Evolutionary conservation across 2,797 vertebrate species (phyloP).

Genomic region (Sus cebifrons): DNA sequence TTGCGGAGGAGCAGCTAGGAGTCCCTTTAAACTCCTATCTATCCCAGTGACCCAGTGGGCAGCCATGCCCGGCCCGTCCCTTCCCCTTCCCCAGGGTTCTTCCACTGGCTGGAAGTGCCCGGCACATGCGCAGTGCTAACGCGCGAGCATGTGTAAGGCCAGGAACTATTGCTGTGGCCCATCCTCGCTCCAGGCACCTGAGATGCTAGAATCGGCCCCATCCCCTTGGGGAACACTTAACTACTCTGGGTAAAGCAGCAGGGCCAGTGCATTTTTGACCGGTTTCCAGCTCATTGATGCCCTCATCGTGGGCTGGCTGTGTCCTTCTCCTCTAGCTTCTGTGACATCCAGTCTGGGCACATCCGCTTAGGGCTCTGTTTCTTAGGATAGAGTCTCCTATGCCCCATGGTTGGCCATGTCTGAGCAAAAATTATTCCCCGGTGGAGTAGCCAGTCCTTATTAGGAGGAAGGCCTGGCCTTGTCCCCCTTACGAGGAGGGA

Average conservation of each 20-base stretch:
- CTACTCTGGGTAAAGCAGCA: background rate
- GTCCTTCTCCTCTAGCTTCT: background rate
- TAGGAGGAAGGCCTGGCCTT: background rate
- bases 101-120: background rate
- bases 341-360: background rate
- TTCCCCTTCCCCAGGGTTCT: background rate
- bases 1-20: background rate
- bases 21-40: background rate
- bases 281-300: background rate
- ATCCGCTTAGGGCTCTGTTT: background rate
- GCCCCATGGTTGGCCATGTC: background rate
- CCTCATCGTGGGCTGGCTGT: background rate
- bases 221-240: accelerated
- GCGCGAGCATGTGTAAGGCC: too few species aligned
- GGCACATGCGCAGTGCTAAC: background rate
- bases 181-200: background rate
- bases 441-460: background rate
- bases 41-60: background rate
- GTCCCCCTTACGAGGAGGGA: background rate
- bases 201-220: background rate
- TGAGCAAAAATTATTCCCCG: background rate
- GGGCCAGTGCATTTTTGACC: background rate
- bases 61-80: accelerated
- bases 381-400: background rate
- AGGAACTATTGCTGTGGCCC: background rate